Conservation (phyloP, 2,888 invertebrate species). For the Coremacera marginata region DNA sequence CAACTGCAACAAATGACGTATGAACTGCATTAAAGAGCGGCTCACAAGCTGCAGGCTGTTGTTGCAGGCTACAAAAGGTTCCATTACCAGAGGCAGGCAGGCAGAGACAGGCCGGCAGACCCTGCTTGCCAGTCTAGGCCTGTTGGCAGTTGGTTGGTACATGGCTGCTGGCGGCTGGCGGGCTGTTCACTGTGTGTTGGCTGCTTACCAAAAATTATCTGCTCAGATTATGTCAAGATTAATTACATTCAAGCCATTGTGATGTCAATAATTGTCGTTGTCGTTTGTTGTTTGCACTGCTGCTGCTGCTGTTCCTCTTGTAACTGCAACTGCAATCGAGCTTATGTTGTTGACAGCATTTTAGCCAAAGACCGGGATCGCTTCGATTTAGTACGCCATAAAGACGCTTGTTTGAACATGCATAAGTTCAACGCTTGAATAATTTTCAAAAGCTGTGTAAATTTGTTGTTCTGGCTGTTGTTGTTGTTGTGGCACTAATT, state of each 20-base stretch:
- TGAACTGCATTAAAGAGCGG: conserved; percentile 9
- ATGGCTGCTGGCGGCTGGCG: no score
- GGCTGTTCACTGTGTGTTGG: conserved; percentile 3
- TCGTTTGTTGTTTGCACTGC: conserved; percentile 6
- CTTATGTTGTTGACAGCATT: conserved; percentile 33
- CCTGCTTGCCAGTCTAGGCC: no score
- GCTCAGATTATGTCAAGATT: conserved; percentile 57
- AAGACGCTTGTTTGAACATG: background rate
- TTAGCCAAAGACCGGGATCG: conserved; percentile 1
- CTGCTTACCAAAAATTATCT: conserved; percentile 38
- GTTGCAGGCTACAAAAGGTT: background rate
- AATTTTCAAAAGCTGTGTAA: conserved; percentile 16
- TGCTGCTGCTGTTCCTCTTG: conserved; percentile 9
- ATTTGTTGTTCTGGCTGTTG: conserved; percentile 24
- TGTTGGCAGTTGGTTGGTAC: no score
- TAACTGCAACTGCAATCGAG: conserved; percentile 10
- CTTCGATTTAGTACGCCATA: background rate
- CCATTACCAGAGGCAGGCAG: no score
- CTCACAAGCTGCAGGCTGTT: background rate
- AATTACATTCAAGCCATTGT: conserved; percentile 55
- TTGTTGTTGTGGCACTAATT: conserved; percentile 28
- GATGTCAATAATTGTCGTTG: conserved; percentile 55
- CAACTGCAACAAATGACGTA: conserved; percentile 10
- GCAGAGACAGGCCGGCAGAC: no score
- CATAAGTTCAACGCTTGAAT: conserved; percentile 4